A percentile compares a stretch with the other conserved stretches of the same genome.
phyloP scores from a whole-genome alignment of 2,888 invertebrate species.

The Pollenia amentaria region DNA sequence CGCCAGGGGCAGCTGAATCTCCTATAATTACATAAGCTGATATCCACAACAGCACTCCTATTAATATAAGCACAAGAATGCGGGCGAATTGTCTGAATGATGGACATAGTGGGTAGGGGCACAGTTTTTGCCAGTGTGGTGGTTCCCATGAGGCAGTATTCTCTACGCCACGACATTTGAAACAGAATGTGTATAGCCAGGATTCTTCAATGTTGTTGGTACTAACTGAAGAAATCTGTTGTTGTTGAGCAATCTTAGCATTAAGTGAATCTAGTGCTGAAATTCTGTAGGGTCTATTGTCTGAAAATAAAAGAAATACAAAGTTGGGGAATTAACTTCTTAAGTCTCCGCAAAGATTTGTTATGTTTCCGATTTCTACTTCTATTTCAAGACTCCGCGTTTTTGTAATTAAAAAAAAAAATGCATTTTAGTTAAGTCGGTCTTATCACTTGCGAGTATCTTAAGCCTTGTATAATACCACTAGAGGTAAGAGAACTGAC shows the following conservation, averaged over 20 bases:
- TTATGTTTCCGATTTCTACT: too few species aligned
- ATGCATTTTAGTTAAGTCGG: too few species aligned
- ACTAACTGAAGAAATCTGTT: slow-evolving; percentile 64
- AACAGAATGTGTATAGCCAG: slow-evolving; percentile 93
- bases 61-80: slow-evolving; percentile 89
- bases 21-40: slow-evolving; percentile 91
- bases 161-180: slow-evolving; percentile 91
- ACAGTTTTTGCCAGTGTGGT: slow-evolving; percentile 91
- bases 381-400: too few species aligned
- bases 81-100: slow-evolving; percentile 93
- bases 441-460: too few species aligned
- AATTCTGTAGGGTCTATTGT: slow-evolving; percentile 79
- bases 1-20: slow-evolving; percentile 92
- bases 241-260: slow-evolving; percentile 79
- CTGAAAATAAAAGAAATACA: slow-evolving; percentile 76
- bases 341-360: too few species aligned
- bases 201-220: slow-evolving; percentile 85
- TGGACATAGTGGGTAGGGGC: slow-evolving; percentile 94
- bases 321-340: not conserved
- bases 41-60: slow-evolving; percentile 91
- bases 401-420: too few species aligned
- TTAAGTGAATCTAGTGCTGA: slow-evolving; percentile 81
- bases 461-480: too few species aligned
- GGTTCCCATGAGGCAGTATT: slow-evolving; percentile 93
- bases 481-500: too few species aligned